These are phyloP conservation scores for Turdus rufiventris DNA, from an alignment of 2,113 vertebrate genomes.

Conservation along the genomic window DNA sequence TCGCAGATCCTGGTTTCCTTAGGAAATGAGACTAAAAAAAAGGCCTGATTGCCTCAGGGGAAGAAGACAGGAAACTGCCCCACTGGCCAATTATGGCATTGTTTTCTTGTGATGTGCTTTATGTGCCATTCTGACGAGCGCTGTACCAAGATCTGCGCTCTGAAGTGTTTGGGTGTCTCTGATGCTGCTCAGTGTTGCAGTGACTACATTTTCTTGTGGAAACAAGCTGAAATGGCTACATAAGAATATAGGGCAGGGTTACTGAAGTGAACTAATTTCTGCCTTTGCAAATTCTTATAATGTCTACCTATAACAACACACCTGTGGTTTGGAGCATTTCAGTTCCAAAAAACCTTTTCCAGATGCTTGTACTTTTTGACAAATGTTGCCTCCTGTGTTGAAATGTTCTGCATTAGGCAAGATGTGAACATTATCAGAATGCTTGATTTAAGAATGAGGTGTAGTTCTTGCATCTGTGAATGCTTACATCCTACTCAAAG, in stretches of 20 bases:
- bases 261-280: neutral
- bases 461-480: neutral
- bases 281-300: neutral
- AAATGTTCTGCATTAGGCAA: neutral
- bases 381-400: neutral
- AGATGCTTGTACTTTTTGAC: neutral
- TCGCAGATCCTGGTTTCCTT: constrained; percentile 48
- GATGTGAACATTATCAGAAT: neutral
- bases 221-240: neutral
- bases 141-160: neutral
- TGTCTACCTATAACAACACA: neutral
- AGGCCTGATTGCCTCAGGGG: constrained; percentile 40
- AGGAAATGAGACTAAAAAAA: constrained; percentile 56
- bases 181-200: neutral
- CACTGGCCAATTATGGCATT: constrained; percentile 53
- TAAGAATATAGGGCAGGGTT: neutral
- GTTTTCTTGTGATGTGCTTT: constrained; percentile 44
- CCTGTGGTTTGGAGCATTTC: neutral
- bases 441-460: neutral
- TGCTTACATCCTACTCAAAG: neutral
- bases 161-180: neutral
- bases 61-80: constrained; percentile 58
- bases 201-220: neutral
- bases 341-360: constrained; percentile 19
- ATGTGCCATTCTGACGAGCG: neutral